Conservation (phyloP, 2,888 invertebrate species). For the Acleris emargana region DNA sequence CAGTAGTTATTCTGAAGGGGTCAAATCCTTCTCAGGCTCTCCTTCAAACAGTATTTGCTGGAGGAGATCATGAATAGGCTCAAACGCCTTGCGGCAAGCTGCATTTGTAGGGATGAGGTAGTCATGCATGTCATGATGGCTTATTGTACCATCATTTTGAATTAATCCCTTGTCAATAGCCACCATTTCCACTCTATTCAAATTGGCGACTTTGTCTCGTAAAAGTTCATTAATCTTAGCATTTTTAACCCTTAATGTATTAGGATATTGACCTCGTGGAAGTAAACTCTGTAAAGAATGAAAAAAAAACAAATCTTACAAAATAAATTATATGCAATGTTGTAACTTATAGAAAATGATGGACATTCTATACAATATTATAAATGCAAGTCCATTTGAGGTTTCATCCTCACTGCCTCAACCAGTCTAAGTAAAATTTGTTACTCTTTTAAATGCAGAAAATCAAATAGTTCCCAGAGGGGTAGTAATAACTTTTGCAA, state of each 20-base stretch:
- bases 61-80: constrained; percentile 91
- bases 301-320: constrained; percentile 10
- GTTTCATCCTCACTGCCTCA: too few species aligned
- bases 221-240: constrained; percentile 89
- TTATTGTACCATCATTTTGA: constrained; percentile 91
- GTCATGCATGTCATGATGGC: constrained; percentile 96
- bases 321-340: not conserved
- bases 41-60: constrained; percentile 90
- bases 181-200: constrained; percentile 90
- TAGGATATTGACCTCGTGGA: constrained; percentile 94
- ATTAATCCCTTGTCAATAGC: constrained; percentile 91
- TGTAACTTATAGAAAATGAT: too few species aligned
- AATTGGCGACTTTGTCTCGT: constrained; percentile 84
- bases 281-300: constrained; percentile 88
- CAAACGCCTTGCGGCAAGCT: constrained; percentile 94
- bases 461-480: too few species aligned
- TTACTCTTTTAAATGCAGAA: too few species aligned
- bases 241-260: constrained; percentile 91
- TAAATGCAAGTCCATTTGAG: too few species aligned
- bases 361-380: too few species aligned
- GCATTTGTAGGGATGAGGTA: constrained; percentile 94
- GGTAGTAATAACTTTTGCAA: too few species aligned
- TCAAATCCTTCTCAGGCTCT: constrained; percentile 89
- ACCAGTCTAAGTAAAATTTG: too few species aligned
- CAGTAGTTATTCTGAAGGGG: constrained; percentile 85